Percentiles rank a stretch among this genome's conserved stretches.
These are phyloP conservation scores for Orthosia gothica DNA, from an alignment of 2,888 invertebrate genomes.

Conservation along the genomic window DNA sequence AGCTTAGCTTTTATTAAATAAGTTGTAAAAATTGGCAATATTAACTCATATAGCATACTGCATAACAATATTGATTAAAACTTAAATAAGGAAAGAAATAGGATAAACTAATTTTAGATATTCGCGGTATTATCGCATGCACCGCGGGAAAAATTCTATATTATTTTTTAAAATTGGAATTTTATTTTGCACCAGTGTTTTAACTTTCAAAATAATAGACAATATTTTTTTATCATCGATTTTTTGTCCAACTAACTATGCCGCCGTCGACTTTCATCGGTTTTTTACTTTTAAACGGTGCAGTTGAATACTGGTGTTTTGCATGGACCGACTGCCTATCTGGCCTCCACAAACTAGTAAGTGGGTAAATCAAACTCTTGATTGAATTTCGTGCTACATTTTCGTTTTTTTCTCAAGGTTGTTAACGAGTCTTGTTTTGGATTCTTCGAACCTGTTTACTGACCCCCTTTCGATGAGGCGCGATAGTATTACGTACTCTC, in stretches of 20 bases:
- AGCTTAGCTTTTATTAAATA: constrained; percentile 4
- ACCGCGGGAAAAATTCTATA: neutral
- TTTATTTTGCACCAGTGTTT: neutral
- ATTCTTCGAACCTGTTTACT: constrained; percentile 43
- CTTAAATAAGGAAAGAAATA: neutral
- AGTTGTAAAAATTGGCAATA: constrained; percentile 12
- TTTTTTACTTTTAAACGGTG: too few species aligned
- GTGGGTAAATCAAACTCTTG: too few species aligned
- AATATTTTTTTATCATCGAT: neutral
- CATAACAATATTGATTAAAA: neutral
- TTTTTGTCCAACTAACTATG: too few species aligned
- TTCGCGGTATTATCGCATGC: neutral
- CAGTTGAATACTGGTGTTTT: too few species aligned
- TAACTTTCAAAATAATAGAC: constrained; percentile 2
- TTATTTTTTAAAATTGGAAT: constrained; percentile 10
- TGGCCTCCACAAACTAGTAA: too few species aligned
- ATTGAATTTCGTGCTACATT: constrained; percentile 33
- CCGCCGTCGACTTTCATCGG: too few species aligned
- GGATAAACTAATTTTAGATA: neutral
- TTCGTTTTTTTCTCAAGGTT: constrained; percentile 53
- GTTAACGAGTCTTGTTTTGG: constrained; percentile 45
- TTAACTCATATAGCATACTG: neutral
- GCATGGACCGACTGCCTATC: too few species aligned
- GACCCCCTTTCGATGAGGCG: constrained; percentile 50
- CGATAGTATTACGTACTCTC: constrained; percentile 38